These are phyloP conservation scores for Hylaeus volcanicus DNA, from an alignment of 1,140 invertebrate genomes.

Conservation along the genomic window DNA sequence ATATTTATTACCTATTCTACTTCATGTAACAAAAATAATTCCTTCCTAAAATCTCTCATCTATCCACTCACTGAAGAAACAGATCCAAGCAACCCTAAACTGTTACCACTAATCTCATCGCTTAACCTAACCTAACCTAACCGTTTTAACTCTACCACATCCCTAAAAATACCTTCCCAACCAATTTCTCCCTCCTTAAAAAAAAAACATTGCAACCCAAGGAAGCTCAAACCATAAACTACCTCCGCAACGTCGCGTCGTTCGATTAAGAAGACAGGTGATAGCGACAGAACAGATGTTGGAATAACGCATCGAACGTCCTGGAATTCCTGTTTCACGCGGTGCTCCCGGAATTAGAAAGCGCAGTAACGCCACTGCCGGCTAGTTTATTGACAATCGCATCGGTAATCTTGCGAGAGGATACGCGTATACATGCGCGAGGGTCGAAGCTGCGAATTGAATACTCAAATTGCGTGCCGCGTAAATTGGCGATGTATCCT, in stretches of 20 bases:
- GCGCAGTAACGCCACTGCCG: background rate
- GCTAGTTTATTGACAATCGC: slow-evolving; percentile 28
- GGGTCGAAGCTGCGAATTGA: slow-evolving; percentile 47
- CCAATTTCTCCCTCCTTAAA: no score
- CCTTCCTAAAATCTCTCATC: no score
- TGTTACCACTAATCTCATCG: no score
- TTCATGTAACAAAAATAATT: no score
- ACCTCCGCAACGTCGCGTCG: background rate
- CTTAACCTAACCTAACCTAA: no score
- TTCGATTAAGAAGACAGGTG: background rate
- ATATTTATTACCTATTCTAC: no score
- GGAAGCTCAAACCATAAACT: no score
- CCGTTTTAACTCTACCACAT: no score
- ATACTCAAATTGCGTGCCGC: slow-evolving; percentile 51
- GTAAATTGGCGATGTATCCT: slow-evolving; percentile 55
- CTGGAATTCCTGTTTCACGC: background rate
- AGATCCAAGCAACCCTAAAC: no score
- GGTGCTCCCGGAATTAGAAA: background rate
- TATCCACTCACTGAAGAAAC: no score
- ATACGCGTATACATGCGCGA: background rate
- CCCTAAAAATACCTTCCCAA: no score
- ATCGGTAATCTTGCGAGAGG: slow-evolving; percentile 3
- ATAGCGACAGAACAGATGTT: background rate
- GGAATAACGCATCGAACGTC: background rate
- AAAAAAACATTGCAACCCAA: no score